These are phyloP conservation scores for Paracanthobrama guichenoti DNA, from an alignment of 2,113 vertebrate genomes.

Conservation along the genomic window DNA sequence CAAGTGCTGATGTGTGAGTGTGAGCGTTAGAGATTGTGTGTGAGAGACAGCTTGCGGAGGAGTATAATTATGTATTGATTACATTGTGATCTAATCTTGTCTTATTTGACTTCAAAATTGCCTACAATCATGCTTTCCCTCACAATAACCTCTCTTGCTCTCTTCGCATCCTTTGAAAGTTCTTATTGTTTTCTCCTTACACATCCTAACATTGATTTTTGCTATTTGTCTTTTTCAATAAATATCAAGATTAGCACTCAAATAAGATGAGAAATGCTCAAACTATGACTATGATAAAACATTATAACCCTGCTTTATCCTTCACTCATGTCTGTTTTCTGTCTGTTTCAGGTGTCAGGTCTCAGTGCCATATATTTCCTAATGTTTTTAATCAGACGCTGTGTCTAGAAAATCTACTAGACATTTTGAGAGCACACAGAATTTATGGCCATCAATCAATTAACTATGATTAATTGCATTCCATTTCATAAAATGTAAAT, in stretches of 20 bases:
- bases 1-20: not conserved
- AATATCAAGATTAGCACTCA: not conserved
- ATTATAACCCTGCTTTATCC: not conserved
- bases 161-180: not conserved
- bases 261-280: not conserved
- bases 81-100: conserved; percentile 28
- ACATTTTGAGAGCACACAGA: not conserved
- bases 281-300: not conserved
- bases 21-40: not conserved
- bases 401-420: not conserved
- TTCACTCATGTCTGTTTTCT: not conserved
- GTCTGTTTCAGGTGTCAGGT: not conserved
- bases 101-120: conserved; percentile 8
- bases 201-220: not conserved
- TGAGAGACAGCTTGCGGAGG: not conserved
- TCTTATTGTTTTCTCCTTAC: not conserved
- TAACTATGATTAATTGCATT: not conserved
- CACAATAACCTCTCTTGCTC: not conserved
- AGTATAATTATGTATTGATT: conserved; percentile 23
- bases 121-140: not conserved
- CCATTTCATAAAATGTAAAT: not conserved
- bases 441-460: not conserved
- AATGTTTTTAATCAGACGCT: not conserved
- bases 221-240: not conserved
- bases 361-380: not conserved